A percentile compares a stretch with the other conserved stretches of the same genome.
These are phyloP conservation scores for Elanoides forficatus DNA, from an alignment of 2,113 vertebrate genomes.

Conservation along the genomic window DNA sequence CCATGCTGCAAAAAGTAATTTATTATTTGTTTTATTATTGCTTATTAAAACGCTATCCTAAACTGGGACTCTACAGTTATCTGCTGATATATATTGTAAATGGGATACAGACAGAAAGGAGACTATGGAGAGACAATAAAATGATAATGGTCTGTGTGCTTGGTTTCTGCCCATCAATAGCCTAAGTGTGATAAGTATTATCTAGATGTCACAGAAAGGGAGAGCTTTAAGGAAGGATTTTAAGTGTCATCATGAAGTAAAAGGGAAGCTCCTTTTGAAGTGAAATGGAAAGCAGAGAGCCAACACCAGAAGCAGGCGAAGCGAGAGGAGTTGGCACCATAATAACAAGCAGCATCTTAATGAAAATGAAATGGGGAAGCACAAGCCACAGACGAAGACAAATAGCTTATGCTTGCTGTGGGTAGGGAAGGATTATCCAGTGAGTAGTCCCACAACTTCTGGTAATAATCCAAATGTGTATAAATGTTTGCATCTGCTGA, in stretches of 20 bases:
- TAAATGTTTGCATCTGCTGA: neutral
- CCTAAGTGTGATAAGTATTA: neutral
- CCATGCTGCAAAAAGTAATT: neutral
- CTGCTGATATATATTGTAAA: neutral
- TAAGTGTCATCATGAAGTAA: neutral
- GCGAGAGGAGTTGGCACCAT: rapidly evolving
- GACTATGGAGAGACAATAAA: neutral
- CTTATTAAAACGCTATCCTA: neutral
- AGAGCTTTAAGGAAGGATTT: neutral
- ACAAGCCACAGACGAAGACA: neutral
- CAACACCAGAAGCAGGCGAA: neutral
- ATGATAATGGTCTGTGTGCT: neutral
- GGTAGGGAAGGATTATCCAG: neutral
- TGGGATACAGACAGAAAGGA: neutral
- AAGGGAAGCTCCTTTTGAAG: neutral
- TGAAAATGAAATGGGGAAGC: neutral
- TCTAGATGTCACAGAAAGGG: neutral
- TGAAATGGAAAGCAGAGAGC: neutral
- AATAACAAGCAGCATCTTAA: neutral
- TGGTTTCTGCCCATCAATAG: neutral
- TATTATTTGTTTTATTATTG: neutral
- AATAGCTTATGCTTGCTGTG: neutral
- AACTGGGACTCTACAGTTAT: neutral
- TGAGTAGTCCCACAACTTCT: neutral
- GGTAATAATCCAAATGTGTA: neutral